A percentile compares a stretch with the other conserved stretches of the same genome.
These are phyloP conservation scores for Drosophila santomea DNA, from an alignment of 1,140 invertebrate genomes.

Conservation along the genomic window DNA sequence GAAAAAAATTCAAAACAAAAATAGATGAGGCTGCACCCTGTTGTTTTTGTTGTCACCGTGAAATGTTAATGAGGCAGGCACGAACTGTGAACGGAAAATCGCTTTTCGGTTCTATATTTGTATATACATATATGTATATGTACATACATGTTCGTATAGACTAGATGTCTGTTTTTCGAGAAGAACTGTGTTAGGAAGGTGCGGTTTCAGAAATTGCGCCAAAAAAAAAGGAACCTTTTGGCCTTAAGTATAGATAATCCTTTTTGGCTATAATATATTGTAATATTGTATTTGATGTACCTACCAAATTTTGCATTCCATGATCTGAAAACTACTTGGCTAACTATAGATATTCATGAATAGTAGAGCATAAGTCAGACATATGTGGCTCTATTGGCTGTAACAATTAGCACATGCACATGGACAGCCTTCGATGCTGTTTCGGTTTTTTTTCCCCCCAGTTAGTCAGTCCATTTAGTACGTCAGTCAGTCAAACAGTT, in stretches of 20 bases:
- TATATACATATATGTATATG: background rate
- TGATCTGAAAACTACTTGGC: too few species aligned
- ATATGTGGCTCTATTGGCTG: conserved; percentile 7
- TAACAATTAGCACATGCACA: conserved; percentile 45
- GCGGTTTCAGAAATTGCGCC: background rate
- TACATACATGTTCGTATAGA: background rate
- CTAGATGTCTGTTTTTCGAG: background rate
- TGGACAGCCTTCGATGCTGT: conserved; percentile 30
- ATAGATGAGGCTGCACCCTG: conserved; percentile 41
- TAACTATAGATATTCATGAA: background rate
- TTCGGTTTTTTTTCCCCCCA: conserved; percentile 4
- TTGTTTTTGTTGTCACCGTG: conserved; percentile 37
- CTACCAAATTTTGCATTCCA: too few species aligned
- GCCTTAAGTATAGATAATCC: too few species aligned
- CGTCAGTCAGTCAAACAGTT: conserved; percentile 21
- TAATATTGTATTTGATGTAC: too few species aligned
- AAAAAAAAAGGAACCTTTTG: too few species aligned
- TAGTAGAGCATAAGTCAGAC: background rate
- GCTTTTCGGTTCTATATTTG: conserved; percentile 34
- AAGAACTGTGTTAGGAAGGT: background rate
- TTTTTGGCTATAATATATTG: too few species aligned
- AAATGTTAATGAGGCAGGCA: conserved; percentile 51
- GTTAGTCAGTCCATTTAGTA: conserved; percentile 40
- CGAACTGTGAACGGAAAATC: conserved; percentile 48
- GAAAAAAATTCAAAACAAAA: background rate